Evolutionary conservation across 2,797 vertebrate species (phyloP), one percentile per base, ranked within the genome.

Genomic region (Morelia viridis): DNA sequence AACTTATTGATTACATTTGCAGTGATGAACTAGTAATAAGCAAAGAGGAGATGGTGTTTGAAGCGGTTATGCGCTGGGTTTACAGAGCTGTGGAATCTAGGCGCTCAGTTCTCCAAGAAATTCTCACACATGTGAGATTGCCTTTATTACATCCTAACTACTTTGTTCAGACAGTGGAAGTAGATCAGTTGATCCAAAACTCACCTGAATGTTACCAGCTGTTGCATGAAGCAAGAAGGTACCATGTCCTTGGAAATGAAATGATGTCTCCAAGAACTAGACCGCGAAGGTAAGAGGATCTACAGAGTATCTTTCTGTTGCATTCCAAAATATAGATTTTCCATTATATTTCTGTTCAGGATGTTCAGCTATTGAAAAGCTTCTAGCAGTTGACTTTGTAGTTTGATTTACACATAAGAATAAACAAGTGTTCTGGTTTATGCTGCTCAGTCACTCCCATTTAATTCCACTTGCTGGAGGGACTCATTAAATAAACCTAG

Each of bases 191-290:
- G 95, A 99, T 99, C 94, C 99, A 99, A 97, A 99, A 98, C 5
- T 98, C 99, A 65, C 98, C 98, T 0, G 99, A 99, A 94, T 99
- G 99, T 97, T 99, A 99, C 62, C 99, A 99, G 93, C 98, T 99
- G 88, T 98, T 99, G 93, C 99, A 99, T 0, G 99, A 99, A 97
- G 99, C 99, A 93, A 97, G 99, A 64, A 97, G 99, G 68, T 99
- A 99, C 97, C 99, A 99, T 15, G 99, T 99, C 94, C 98, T 99
- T 3, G 99, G 99, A 92, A 99, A 99, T 62, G 99, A 99, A 97
- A 99, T 99, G 99, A 99, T 99, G 99, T 99, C 99, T 88, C 98
- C 99, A 94, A 98, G 99, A 95, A 99, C 99, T 10, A 97, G 98
- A 92, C 99, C 99, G 26, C 99, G 99, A 97, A 99, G 99, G 99